Evolutionary conservation across 2,113 vertebrate genomes (phyloP).

Genomic region (Nothoprocta perdicaria): DNA sequence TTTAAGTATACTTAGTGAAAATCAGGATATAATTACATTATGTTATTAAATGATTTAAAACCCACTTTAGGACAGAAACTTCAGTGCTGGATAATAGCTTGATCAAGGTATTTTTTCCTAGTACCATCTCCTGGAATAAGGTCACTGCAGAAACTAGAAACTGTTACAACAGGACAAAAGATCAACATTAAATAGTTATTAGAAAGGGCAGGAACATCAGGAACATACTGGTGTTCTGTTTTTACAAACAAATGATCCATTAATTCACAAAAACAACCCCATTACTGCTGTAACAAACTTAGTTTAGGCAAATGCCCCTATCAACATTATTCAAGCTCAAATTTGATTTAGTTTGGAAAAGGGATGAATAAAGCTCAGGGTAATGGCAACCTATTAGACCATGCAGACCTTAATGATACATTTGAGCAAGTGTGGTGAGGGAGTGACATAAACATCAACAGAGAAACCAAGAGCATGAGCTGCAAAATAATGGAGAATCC

Average conservation of each 20-base stretch:
- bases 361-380: constrained; percentile 51
- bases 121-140: constrained; percentile 49
- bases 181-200: constrained; percentile 72
- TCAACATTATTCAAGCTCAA: constrained; percentile 68
- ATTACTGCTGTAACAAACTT: constrained; percentile 66
- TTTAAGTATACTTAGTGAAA: constrained; percentile 43
- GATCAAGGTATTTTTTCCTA: constrained; percentile 28
- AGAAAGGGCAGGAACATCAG: constrained; percentile 58
- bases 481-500: constrained; percentile 17
- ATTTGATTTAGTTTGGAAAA: constrained; percentile 75
- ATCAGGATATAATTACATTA: constrained; percentile 38
- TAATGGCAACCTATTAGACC: constrained; percentile 61
- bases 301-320: constrained; percentile 61
- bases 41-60: constrained; percentile 41
- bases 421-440: constrained; percentile 49
- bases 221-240: constrained; percentile 63
- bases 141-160: constrained; percentile 57
- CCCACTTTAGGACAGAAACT: constrained; percentile 39
- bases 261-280: constrained; percentile 72
- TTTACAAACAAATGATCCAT: constrained; percentile 73
- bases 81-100: constrained; percentile 33
- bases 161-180: constrained; percentile 69
- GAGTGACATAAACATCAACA: constrained; percentile 39
- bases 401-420: constrained; percentile 56
- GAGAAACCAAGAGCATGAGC: constrained; percentile 11